A percentile compares a stretch with the other conserved stretches of the same genome.
Evolutionary conservation across 2,113 vertebrate genomes (phyloP).

Genomic region (Xiphophorus maculatus): DNA sequence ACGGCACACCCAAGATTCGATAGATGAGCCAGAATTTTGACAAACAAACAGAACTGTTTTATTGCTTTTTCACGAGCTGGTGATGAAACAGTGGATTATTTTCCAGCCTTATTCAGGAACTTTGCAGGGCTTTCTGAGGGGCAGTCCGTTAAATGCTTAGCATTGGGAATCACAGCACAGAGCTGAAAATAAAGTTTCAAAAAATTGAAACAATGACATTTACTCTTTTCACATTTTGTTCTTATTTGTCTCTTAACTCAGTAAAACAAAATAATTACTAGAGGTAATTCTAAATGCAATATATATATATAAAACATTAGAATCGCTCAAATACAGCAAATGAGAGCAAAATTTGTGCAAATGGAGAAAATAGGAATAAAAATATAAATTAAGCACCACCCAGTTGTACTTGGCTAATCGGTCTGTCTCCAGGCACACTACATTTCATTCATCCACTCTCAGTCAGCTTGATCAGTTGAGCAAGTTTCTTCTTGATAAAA

Average conservation of each 20-base stretch:
- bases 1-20: slow-evolving; percentile 17
- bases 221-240: neutral
- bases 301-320: neutral
- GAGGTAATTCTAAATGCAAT: neutral
- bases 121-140: neutral
- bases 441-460: neutral
- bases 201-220: neutral
- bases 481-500: neutral
- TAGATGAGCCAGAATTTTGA: slow-evolving; percentile 24
- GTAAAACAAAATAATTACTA: neutral
- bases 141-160: neutral
- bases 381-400: neutral
- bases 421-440: neutral
- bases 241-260: neutral
- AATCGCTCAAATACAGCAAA: neutral
- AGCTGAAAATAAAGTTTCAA: neutral
- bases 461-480: neutral
- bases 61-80: neutral
- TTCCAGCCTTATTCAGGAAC: neutral
- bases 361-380: neutral
- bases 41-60: slow-evolving; percentile 10
- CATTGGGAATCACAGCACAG: neutral
- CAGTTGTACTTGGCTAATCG: neutral
- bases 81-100: neutral
- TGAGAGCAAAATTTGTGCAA: neutral